phyloP scores from a whole-genome alignment of 2,797 vertebrate genomes.

The Microchirus variegatus region DNA sequence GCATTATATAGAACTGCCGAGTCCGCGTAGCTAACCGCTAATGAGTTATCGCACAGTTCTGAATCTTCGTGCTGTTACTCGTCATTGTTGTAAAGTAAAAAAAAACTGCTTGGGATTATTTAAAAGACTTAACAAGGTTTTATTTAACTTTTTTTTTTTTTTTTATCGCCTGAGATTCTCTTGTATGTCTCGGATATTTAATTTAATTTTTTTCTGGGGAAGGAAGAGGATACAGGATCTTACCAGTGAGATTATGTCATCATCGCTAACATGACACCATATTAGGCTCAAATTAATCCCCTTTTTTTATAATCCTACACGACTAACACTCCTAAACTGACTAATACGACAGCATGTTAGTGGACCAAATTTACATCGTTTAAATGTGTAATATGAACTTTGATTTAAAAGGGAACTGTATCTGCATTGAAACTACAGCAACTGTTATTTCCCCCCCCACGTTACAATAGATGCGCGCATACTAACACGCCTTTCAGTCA shows the following conservation, averaged over 20 bases:
- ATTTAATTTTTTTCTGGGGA: constrained; percentile 58
- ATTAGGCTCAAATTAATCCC: constrained; percentile 24
- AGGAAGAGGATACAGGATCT: constrained; percentile 55
- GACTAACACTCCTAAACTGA: constrained; percentile 44
- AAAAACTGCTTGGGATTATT: constrained; percentile 74
- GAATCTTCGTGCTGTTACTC: constrained; percentile 84
- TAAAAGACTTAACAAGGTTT: constrained; percentile 61
- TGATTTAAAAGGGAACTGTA: constrained; percentile 47
- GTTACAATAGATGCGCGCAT: constrained; percentile 47
- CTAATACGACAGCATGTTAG: constrained; percentile 53
- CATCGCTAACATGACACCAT: constrained; percentile 35
- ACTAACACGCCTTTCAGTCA: constrained; percentile 58
- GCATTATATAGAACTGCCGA: constrained; percentile 88
- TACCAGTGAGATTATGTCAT: constrained; percentile 39
- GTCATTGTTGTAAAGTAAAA: constrained; percentile 79
- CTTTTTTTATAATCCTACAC: constrained; percentile 26
- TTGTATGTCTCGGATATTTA: constrained; percentile 40
- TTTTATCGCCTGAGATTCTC: constrained; percentile 22
- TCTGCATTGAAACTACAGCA: constrained; percentile 48
- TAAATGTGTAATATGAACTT: constrained; percentile 36
- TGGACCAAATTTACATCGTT: constrained; percentile 31
- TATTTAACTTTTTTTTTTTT: constrained; percentile 51
- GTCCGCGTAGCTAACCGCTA: constrained; percentile 83
- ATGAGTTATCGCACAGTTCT: constrained; percentile 87
- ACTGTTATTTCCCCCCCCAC: constrained; percentile 23